Conservation (phyloP, 2,888 invertebrate genomes). For the Agriopis aurantiaria region DNA sequence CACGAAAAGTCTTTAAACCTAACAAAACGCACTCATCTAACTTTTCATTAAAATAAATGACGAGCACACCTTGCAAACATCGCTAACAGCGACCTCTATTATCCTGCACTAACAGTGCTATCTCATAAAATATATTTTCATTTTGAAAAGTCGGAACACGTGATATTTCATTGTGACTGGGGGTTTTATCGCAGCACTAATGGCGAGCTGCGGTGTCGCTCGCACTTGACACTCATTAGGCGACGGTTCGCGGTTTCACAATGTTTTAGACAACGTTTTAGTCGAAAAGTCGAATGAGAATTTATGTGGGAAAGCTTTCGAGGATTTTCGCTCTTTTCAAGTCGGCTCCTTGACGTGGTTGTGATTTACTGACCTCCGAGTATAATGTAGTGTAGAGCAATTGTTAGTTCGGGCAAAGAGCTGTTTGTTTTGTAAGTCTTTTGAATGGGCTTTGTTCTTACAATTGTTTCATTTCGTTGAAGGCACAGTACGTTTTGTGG, state of each 20-base stretch:
- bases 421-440: neutral
- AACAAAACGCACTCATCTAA: constrained; percentile 8
- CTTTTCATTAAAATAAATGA: constrained; percentile 26
- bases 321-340: constrained; percentile 32
- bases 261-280: constrained; percentile 49
- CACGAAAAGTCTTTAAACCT: neutral
- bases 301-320: constrained; percentile 39
- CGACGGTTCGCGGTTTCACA: constrained; percentile 49
- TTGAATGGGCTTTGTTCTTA: neutral
- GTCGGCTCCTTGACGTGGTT: constrained; percentile 29
- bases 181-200: constrained; percentile 53
- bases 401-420: constrained; percentile 11
- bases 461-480: neutral
- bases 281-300: constrained; percentile 43
- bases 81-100: constrained; percentile 13
- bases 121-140: constrained; percentile 47
- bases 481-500: neutral
- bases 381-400: constrained; percentile 17
- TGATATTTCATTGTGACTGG: constrained; percentile 49
- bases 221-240: constrained; percentile 60
- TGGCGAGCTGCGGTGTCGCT: constrained; percentile 51
- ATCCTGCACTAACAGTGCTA: constrained; percentile 32
- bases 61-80: constrained; percentile 18
- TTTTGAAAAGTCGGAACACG: constrained; percentile 45
- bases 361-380: constrained; percentile 30